Conservation (phyloP, 2,113 vertebrate species). For the Urocynchramus pylzowi region DNA sequence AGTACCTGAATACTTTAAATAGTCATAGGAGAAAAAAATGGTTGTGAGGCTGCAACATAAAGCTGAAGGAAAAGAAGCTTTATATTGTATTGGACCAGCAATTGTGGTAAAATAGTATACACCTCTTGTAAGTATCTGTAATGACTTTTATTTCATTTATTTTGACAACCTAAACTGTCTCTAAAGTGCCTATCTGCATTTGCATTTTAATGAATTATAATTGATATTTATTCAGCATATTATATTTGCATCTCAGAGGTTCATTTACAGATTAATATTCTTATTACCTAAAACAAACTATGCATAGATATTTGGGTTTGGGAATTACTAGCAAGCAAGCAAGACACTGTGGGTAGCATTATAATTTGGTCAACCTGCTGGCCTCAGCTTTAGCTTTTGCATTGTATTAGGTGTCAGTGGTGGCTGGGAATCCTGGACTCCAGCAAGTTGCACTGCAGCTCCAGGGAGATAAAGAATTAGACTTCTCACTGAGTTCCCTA, state of each 20-base stretch:
- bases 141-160: background rate
- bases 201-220: conserved; percentile 58
- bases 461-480: background rate
- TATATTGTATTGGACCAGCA: background rate
- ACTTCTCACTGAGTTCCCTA: background rate
- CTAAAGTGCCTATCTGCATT: background rate
- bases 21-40: background rate
- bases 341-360: background rate
- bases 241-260: background rate
- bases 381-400: background rate
- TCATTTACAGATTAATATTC: conserved; percentile 22
- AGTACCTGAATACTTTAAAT: background rate
- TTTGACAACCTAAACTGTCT: background rate
- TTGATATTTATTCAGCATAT: conserved; percentile 1
- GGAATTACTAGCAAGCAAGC: background rate
- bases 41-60: background rate
- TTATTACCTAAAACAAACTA: conserved; percentile 41
- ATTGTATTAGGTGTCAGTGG: background rate
- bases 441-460: background rate
- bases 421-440: background rate
- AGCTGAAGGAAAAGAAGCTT: background rate
- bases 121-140: background rate
- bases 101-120: background rate
- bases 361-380: background rate
- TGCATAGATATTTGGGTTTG: background rate